Evolutionary conservation across 2,113 vertebrate species (phyloP).

Genomic region (Gobio gobio): DNA sequence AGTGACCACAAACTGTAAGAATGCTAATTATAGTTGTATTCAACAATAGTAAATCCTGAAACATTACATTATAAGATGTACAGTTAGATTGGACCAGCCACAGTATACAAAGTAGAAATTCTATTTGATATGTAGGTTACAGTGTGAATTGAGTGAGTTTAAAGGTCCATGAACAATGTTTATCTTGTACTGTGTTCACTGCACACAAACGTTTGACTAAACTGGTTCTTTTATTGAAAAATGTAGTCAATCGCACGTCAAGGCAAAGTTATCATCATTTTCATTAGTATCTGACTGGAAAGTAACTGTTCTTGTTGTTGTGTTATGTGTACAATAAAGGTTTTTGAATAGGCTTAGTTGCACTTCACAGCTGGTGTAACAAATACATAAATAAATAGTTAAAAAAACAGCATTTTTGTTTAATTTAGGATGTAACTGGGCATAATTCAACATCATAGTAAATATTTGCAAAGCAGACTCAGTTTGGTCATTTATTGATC

Average conservation of each 20-base stretch:
- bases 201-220: background rate
- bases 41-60: background rate
- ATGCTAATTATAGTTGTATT: background rate
- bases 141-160: conserved; percentile 1
- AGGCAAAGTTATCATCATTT: background rate
- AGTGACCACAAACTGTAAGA: background rate
- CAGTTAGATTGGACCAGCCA: background rate
- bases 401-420: background rate
- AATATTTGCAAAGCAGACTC: background rate
- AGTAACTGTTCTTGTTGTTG: background rate
- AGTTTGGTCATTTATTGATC: background rate
- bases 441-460: background rate
- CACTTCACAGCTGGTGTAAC: too few relatives aligned
- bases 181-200: background rate
- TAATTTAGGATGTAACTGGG: background rate
- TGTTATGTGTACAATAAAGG: background rate
- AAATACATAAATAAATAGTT: background rate
- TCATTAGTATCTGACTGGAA: background rate
- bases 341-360: too few relatives aligned
- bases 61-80: background rate
- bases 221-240: background rate
- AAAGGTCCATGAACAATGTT: background rate
- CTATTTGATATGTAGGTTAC: background rate
- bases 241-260: background rate
- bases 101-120: background rate